phyloP scores from a whole-genome alignment of 2,888 invertebrate species.

The Escarpia spicata region DNA sequence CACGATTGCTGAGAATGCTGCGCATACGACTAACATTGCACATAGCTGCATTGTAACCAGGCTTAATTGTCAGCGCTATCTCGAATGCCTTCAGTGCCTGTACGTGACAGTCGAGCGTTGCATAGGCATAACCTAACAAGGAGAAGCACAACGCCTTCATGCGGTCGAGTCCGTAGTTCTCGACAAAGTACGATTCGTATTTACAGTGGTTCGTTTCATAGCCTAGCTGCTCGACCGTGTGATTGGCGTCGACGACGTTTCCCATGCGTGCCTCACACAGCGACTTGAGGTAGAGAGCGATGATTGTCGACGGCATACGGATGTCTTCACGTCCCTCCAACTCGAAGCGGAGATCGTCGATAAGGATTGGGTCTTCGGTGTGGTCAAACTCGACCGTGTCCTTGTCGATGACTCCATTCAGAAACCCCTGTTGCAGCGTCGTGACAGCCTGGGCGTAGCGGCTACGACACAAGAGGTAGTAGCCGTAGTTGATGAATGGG shows the following conservation, averaged over 20 bases:
- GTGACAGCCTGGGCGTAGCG: constrained; percentile 29
- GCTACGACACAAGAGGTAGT: constrained; percentile 36
- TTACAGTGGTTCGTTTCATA: constrained; percentile 32
- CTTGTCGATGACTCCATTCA: constrained; percentile 40
- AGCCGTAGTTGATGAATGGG: constrained; percentile 42
- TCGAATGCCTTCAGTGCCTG: constrained; percentile 32
- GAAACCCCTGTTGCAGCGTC: constrained; percentile 39
- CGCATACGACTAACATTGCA: not conserved
- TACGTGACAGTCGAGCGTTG: constrained; percentile 26
- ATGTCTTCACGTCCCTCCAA: constrained; percentile 37
- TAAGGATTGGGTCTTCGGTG: constrained; percentile 40
- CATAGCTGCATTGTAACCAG: constrained; percentile 34
- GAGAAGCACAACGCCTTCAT: constrained; percentile 37
- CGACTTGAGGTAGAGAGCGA: constrained; percentile 37
- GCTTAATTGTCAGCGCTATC: constrained; percentile 31
- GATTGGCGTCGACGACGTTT: constrained; percentile 29
- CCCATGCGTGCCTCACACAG: constrained; percentile 33
- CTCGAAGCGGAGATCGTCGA: constrained; percentile 35
- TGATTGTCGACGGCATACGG: constrained; percentile 36
- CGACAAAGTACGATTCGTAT: constrained; percentile 33
- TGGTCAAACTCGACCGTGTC: constrained; percentile 43
- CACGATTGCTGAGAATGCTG: not conserved
- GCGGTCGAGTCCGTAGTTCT: constrained; percentile 36
- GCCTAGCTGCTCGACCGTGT: constrained; percentile 32
- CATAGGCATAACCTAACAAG: constrained; percentile 35